phyloP scores from a whole-genome alignment of 1,140 invertebrate species.

The Philotrypesis tridentata region DNA sequence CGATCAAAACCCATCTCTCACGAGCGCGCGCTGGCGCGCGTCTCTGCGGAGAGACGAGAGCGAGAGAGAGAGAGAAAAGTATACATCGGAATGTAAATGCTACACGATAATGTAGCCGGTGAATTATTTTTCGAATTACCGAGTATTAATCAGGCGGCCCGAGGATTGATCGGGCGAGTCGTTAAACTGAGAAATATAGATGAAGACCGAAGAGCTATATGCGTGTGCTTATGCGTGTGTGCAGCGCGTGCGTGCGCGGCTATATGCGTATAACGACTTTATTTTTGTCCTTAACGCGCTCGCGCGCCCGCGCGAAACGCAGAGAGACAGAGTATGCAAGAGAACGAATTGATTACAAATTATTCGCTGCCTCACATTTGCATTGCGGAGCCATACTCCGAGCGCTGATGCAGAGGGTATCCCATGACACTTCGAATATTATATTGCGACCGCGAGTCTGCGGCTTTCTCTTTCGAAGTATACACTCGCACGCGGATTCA shows the following conservation, averaged over 20 bases:
- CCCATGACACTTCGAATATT: conserved; percentile 15
- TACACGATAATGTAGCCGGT: not conserved
- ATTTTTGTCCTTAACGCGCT: not conserved
- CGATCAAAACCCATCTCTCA: not conserved
- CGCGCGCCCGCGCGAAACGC: too few relatives aligned
- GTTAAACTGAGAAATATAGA: not conserved
- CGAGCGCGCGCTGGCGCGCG: too few relatives aligned
- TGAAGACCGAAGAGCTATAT: too few relatives aligned
- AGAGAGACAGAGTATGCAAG: too few relatives aligned
- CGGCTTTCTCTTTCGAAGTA: not conserved
- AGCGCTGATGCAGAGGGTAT: not conserved
- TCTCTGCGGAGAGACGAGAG: not conserved
- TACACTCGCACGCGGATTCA: too few relatives aligned
- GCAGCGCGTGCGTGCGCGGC: too few relatives aligned
- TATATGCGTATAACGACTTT: not conserved
- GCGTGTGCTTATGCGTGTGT: too few relatives aligned
- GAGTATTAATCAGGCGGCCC: not conserved
- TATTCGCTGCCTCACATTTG: not conserved
- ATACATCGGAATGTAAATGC: not conserved
- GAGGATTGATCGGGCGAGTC: not conserved
- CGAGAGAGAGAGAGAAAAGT: not conserved
- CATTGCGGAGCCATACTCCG: not conserved
- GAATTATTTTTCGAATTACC: not conserved
- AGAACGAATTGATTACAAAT: not conserved
- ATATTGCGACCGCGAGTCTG: not conserved